A percentile compares a stretch with the other conserved stretches of the same genome.
These are phyloP conservation scores for Corythoichthys haematopterus DNA, from an alignment of 2,113 vertebrate species.

Conservation along the genomic window DNA sequence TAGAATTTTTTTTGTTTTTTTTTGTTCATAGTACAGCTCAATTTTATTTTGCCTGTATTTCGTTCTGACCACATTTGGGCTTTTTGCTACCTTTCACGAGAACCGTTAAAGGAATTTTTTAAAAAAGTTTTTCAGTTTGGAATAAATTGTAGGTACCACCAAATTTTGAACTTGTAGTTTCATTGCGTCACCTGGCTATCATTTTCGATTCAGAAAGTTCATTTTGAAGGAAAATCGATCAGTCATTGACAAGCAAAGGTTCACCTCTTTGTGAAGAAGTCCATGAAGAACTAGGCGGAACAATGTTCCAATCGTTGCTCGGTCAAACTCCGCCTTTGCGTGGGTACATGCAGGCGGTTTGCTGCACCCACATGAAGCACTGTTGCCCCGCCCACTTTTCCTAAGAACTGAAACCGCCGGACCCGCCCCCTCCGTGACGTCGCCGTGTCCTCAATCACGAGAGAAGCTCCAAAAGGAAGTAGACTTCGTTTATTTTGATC, in stretches of 20 bases:
- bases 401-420: conserved; percentile 61
- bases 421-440: background rate
- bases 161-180: background rate
- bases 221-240: too few relatives aligned
- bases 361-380: conserved; percentile 76
- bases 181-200: too few relatives aligned
- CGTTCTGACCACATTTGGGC: background rate
- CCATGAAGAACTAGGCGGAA: too few relatives aligned
- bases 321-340: background rate
- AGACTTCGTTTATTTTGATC: background rate
- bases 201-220: too few relatives aligned
- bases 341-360: conserved; percentile 71
- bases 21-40: conserved; percentile 15
- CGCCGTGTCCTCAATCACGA: too few relatives aligned
- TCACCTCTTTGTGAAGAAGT: too few relatives aligned
- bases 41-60: background rate
- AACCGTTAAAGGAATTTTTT: background rate
- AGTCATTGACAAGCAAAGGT: too few relatives aligned
- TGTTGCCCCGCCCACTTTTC: conserved; percentile 81
- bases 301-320: too few relatives aligned
- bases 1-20: conserved; percentile 14
- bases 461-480: background rate
- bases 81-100: conserved; percentile 3
- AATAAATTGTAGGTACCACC: background rate
- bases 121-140: background rate